Conservation (phyloP, 1,140 invertebrate species). For the Campoletis sonorensis region DNA sequence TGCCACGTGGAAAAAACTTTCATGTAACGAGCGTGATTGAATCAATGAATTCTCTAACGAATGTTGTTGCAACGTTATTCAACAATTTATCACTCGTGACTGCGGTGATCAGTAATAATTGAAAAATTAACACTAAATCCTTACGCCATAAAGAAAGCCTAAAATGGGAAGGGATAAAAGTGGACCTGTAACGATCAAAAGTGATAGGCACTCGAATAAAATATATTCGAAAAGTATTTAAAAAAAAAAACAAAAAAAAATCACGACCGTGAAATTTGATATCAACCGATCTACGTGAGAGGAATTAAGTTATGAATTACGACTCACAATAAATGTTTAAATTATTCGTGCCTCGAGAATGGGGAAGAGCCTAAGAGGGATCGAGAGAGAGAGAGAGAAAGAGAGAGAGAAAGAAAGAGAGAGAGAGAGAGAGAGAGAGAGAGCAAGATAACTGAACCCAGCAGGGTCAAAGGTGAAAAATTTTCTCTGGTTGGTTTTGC, state of each 20-base stretch:
- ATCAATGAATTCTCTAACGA: too few relatives aligned
- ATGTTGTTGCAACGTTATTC: too few relatives aligned
- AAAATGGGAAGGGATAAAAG: not conserved
- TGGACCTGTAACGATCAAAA: conserved; percentile 12
- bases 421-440: conserved; percentile 16
- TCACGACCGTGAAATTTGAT: conserved; percentile 42
- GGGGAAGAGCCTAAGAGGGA: not conserved
- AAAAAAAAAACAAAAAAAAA: conserved; percentile 11
- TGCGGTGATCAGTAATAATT: too few relatives aligned
- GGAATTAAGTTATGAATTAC: conserved; percentile 46
- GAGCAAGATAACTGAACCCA: conserved; percentile 24
- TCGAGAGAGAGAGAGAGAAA: too few relatives aligned
- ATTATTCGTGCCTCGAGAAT: conserved; percentile 37
- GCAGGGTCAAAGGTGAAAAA: conserved; percentile 53
- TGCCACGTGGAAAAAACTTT: too few relatives aligned
- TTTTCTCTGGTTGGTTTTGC: conserved; percentile 52
- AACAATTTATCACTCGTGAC: too few relatives aligned
- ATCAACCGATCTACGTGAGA: not conserved
- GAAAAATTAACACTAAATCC: not conserved
- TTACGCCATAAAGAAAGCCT: not conserved
- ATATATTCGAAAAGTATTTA: not conserved
- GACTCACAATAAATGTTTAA: conserved; percentile 45
- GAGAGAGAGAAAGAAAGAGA: not conserved
- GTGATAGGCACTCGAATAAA: not conserved
- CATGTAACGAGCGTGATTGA: too few relatives aligned